Evolutionary conservation across 2,888 invertebrate genomes (phyloP).

Genomic region (Pteria penguin): DNA sequence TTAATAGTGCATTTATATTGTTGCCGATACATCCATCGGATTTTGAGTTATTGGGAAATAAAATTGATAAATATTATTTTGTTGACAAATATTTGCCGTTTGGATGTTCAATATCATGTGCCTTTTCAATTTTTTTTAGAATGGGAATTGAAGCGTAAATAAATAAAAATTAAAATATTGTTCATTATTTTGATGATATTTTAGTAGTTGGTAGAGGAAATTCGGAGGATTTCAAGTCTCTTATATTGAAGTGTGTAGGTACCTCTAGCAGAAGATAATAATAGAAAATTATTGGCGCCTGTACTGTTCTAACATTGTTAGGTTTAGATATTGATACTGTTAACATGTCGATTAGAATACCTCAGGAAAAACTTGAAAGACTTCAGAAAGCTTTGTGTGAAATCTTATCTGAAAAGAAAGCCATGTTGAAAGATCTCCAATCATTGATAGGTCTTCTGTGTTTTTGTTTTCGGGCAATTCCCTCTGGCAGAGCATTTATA

Average conservation of each 20-base stretch:
- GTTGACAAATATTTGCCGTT: constrained; percentile 19
- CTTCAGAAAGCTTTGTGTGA: neutral
- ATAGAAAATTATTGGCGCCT: neutral
- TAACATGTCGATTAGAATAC: neutral
- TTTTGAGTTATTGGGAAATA: constrained; percentile 19
- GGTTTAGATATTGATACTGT: neutral
- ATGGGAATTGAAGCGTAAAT: neutral
- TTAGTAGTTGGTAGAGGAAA: neutral
- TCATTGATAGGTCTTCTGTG: neutral
- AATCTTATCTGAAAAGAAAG: neutral
- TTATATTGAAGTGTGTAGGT: neutral
- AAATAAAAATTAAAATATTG: neutral
- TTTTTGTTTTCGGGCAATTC: constrained; percentile 21
- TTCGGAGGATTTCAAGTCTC: neutral
- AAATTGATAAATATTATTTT: neutral
- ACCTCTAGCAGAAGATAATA: neutral
- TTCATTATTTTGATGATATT: constrained; percentile 16
- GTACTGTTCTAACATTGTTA: neutral
- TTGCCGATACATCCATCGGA: constrained; percentile 11
- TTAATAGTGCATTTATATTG: constrained; percentile 12
- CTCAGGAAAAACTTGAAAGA: neutral
- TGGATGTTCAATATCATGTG: constrained; percentile 13
- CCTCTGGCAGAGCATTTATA: constrained; percentile 3
- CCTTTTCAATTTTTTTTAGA: neutral
- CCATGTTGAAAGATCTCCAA: neutral